Base-by-base conservation (phyloP, 2,888 invertebrate species). In the Apamea crenata region DNA sequence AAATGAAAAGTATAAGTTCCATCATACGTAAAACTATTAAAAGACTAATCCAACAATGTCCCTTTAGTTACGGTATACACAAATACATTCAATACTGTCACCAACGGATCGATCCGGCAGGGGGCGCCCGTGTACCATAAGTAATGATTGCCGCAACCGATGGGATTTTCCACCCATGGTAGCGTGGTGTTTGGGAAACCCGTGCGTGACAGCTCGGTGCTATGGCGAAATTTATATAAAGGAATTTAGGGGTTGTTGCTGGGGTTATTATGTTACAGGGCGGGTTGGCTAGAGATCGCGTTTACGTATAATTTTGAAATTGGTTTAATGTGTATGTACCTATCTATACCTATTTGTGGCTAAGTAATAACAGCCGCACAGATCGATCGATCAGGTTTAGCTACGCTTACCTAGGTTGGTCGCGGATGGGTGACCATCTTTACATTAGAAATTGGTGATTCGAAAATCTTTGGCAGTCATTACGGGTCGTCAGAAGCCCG, bases 81-180 rank as follows among this genome's bases (percentile, higher is more conserved):
- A 53, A 29, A 65, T 25, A 66, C 21, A 47, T 14, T 1, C 29
- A 65, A 74, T 44, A 40, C 7, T 18, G 61, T 77, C 18, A 44
- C 69, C 32, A 18, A 29, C 25, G 63, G 6, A 29, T 59, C 70
- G 40, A n/a, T 63, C 82, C 69, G 12, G 68, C 16, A 65, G 75
- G 36, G 63, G 73, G 69, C 75, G 72, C 71, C 36, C 67, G 6
- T 59, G 50, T 71, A 36, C 56, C 50, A 29, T 71, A 75, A 80
- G 86, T 89, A 88, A 88, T 78, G 83, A 88, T 79, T 75, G 75
- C 32, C 53, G 65, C 68, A 65, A 59, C 25, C 56, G 2, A 40
- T 65, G 77, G 88, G 90, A 85, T 80, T 89, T 89, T 89, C 90
- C 88, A 80, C 61, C 66, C 81, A 74, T 78, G 68, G 50, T 61